Base-by-base conservation (phyloP, 2,888 invertebrate species). In the Ichneumon xanthorius region DNA sequence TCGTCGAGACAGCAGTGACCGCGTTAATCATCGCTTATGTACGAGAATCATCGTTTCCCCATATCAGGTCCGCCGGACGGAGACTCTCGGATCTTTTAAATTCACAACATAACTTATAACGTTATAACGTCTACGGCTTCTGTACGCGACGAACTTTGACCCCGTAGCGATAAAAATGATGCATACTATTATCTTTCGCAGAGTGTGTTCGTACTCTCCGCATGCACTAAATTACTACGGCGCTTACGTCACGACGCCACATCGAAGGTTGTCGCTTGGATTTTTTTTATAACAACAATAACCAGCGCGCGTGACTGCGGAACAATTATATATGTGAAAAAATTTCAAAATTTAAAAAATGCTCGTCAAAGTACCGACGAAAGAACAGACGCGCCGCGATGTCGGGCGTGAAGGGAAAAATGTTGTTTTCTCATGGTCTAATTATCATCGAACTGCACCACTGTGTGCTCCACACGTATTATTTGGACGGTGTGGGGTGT, bases 391-490 rank as follows among this genome's bases (percentile, higher is more conserved):
- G 19, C 14, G 14, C 37, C 37, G 26, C 5, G 26, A 6, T 19
- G 9, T 73, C 58, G 40, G 22, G 72, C 26, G 58, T 40, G 19
- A 19, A 55, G 22, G 70, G 30, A 53, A 80, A 80, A 81, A 76
- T 86, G 85, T 82, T 87, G 78, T 85, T 88, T 83, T 73, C 26
- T 26, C 40, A 61, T 58, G 40, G 58, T 33, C 19, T 19, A 53
- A 45, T 45, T 45, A 45, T 45, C 45, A 45, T 45, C 14, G 45
- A 45, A 45, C 45, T 45, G 3, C 11, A 14, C 11, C 14, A 45
- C 45, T 14, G 45, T 45, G 11, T 14, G 11, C 26, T 11, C 4
- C 14, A 26, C 22, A 55, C 2, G 55, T 55, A 11, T 58, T 58
- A 58, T 72, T 58, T 55, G 37, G 33, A 37, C 33, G 75, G 40